Percentiles rank a stretch among this genome's conserved stretches.
Conservation (phyloP, 2,113 vertebrate genomes). For the Phycodurus eques region DNA sequence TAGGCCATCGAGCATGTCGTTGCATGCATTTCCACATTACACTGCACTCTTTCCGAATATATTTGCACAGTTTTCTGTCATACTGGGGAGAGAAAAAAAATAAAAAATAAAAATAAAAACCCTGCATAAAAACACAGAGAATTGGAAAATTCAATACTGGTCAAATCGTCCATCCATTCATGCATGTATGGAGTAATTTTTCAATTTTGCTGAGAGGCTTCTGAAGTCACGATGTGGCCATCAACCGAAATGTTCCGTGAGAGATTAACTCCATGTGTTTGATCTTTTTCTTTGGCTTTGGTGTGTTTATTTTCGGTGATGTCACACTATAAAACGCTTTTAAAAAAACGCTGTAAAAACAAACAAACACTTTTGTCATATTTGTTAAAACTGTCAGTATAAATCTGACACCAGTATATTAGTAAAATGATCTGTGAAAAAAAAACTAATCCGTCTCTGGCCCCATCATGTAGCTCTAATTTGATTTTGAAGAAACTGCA, state of each 20-base stretch:
- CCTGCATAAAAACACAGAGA: not conserved
- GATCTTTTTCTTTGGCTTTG: not conserved
- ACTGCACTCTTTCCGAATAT: not conserved
- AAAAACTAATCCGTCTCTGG: too few relatives aligned
- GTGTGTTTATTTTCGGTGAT: not conserved
- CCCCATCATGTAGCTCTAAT: too few relatives aligned
- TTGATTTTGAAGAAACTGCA: too few relatives aligned
- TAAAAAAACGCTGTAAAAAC: too few relatives aligned
- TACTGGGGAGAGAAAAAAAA: not conserved
- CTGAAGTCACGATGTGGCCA: not conserved
- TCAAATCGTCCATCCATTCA: not conserved
- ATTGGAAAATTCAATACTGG: not conserved
- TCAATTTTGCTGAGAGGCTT: not conserved
- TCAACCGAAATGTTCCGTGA: not conserved
- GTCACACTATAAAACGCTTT: not conserved
- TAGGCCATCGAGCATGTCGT: conserved; percentile 59
- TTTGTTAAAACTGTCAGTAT: too few relatives aligned
- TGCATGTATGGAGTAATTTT: not conserved
- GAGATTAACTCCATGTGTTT: not conserved
- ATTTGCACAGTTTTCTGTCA: not conserved
- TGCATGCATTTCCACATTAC: conserved; percentile 58
- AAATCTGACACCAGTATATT: too few relatives aligned
- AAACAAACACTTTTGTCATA: too few relatives aligned
- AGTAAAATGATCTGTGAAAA: too few relatives aligned
- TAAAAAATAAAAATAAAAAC: not conserved